These are phyloP conservation scores for Tetragnatha versicolor DNA, from an alignment of 1,140 invertebrate genomes.

Conservation along the genomic window DNA sequence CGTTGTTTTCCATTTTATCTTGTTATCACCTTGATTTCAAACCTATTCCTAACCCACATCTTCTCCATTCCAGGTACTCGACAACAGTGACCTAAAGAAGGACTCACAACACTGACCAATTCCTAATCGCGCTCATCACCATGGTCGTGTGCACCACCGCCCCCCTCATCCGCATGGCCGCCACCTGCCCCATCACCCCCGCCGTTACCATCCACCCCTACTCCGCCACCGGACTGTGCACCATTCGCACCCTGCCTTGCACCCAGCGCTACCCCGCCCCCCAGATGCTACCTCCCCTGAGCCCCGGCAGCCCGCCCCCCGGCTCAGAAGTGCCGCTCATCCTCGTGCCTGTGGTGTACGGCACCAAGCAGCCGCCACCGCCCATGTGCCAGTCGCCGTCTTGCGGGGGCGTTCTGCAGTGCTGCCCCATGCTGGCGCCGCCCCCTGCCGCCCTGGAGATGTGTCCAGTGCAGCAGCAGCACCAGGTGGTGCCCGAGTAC, in stretches of 20 bases:
- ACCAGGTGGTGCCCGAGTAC: neutral
- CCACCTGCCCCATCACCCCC: neutral
- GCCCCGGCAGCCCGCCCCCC: neutral
- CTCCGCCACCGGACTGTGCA: neutral
- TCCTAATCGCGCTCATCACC: no score
- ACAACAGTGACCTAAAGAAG: no score
- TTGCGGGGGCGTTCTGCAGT: no score
- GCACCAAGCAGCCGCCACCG: neutral
- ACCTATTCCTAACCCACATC: no score
- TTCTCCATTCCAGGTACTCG: no score
- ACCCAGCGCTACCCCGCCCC: neutral
- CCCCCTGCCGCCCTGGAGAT: constrained; percentile 13
- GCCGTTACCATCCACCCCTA: neutral
- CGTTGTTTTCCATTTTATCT: no score
- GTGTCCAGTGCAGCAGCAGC: neutral
- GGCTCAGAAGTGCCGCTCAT: neutral
- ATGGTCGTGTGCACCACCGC: neutral
- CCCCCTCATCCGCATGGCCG: neutral
- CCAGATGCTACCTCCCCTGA: neutral
- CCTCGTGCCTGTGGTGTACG: neutral
- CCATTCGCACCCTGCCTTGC: neutral
- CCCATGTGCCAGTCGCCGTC: neutral
- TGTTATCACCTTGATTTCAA: no score
- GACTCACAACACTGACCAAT: no score
- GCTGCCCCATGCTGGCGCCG: neutral